A percentile compares a stretch with the other conserved stretches of the same genome.
These are phyloP conservation scores for Lemur catta DNA, from an alignment of 2,797 vertebrate species.

Conservation along the genomic window DNA sequence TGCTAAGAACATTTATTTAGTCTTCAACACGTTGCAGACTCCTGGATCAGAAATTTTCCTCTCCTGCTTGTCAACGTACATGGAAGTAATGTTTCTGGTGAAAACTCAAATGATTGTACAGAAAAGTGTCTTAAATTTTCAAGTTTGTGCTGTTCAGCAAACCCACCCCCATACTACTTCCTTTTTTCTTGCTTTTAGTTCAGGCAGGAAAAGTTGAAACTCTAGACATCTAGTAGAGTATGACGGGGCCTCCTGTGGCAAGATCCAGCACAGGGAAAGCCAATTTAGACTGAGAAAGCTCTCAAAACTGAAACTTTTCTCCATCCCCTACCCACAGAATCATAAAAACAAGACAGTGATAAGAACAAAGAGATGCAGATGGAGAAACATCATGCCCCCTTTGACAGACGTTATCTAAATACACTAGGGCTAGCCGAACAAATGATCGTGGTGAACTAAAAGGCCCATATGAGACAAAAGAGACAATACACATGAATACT, in stretches of 20 bases:
- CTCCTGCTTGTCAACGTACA: background rate
- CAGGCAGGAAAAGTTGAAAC: background rate
- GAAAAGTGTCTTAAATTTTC: background rate
- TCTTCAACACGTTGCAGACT: background rate
- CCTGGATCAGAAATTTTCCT: background rate
- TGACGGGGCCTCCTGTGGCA: background rate
- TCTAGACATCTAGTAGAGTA: background rate
- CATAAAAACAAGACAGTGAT: background rate
- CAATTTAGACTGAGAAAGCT: background rate
- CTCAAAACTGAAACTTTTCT: background rate
- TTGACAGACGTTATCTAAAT: background rate
- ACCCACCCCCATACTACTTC: background rate
- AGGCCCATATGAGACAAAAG: background rate
- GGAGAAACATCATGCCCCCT: background rate
- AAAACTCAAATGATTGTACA: constrained; percentile 10
- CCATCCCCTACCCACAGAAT: background rate
- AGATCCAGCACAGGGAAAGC: background rate
- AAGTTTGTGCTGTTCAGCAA: background rate
- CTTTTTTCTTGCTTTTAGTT: background rate
- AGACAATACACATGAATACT: background rate
- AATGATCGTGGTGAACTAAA: background rate
- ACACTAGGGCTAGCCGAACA: background rate
- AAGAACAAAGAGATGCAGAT: background rate
- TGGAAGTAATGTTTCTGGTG: background rate
- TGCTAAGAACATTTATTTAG: background rate